A percentile compares a stretch with the other conserved stretches of the same genome.
Conservation (phyloP, 2,888 invertebrate genomes). For the Nephrotoma appendiculata region DNA sequence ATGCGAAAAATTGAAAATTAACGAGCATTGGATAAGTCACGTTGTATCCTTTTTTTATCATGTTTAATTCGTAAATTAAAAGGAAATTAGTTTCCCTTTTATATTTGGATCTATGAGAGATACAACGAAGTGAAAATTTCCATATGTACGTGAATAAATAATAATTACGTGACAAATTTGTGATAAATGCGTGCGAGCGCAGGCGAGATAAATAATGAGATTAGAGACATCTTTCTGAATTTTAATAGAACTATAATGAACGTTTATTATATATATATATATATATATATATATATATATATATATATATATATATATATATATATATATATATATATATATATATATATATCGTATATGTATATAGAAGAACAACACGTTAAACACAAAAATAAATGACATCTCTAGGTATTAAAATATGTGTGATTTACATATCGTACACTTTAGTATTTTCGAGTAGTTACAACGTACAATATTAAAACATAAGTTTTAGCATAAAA, state of each 20-base stretch:
- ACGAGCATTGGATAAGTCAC: not conserved
- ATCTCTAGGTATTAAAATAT: no score
- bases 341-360: not conserved
- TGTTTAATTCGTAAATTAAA: not conserved
- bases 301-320: no score
- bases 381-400: no score
- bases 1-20: not conserved
- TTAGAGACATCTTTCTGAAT: not conserved
- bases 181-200: not conserved
- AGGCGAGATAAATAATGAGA: not conserved
- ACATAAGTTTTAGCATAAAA: not conserved
- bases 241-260: not conserved
- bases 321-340: no score
- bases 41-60: not conserved
- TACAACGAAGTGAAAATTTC: not conserved
- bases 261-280: not conserved
- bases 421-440: not conserved
- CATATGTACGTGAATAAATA: not conserved
- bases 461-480: not conserved
- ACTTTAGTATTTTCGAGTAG: not conserved
- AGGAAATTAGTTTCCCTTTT: not conserved
- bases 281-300: no score
- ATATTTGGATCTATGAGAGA: not conserved
- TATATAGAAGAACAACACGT: no score
- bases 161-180: not conserved